Evolutionary conservation across 2,888 invertebrate species (phyloP), one percentile per base, ranked within the genome.

Genomic region (Dasypogon diadema): DNA sequence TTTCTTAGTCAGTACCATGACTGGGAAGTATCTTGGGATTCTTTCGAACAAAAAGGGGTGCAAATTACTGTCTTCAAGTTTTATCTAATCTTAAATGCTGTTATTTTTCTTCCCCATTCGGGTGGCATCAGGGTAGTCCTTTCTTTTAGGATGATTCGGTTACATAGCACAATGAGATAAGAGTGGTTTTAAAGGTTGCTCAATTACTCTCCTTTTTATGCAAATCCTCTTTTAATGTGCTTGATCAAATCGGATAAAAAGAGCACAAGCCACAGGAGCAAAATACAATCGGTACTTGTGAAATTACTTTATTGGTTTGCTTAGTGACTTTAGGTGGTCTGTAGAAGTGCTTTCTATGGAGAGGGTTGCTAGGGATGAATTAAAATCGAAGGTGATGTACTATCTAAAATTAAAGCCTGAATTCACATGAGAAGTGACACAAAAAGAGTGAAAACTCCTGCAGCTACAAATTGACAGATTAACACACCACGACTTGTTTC

Each of bases 161-260:
- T 18, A 24, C 22, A 22, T 42, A 42, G 30, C 16, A 73, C 37
- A 73, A 73, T 22, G 56, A 42, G 73, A 73, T 73, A 73, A 73
- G 73, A 56, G 16, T 73, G 56, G 51, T 56, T 56, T 55, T 55
- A 75, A 68, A 75, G 75, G 56, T 55, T 65, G 56, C 56, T 65
- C 68, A 75, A 75, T 75, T 75, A 68, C 68, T 56, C 55, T 24
- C 21, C 30, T 56, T 30, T 68, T 75, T 75, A 75, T 75, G 75
- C 56, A 75, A 75, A 75, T 75, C 56, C 55, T 24, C 37, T 65
- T 75, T 75, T 65, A 75, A 75, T 65, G 75, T 65, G 42, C 56
- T 56, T 58, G 58, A 73, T 73, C 56, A 42, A 46, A 37, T 21
- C 46, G n/a, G 42, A 37, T 63, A 30, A 24, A 56, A 18, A 2